Conservation (phyloP, 2,888 invertebrate genomes). For the Lottia gigantea region DNA sequence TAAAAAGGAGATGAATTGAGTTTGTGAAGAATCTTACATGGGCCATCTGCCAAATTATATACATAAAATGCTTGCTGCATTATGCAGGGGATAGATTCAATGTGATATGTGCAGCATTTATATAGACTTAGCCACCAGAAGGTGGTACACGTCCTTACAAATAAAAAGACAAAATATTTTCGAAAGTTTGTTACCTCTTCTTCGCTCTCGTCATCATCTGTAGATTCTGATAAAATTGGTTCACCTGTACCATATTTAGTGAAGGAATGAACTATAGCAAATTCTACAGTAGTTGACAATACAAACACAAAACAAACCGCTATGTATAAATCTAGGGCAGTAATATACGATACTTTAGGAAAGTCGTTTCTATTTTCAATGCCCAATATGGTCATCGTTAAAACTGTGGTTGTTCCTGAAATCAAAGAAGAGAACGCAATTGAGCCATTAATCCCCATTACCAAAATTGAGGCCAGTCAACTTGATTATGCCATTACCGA, state of each 20-base stretch:
- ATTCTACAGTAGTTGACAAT: conserved; percentile 62
- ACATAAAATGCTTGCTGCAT: too few relatives aligned
- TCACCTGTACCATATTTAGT: conserved; percentile 65
- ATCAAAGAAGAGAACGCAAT: not conserved
- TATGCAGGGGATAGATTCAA: too few relatives aligned
- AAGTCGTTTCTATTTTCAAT: conserved; percentile 63
- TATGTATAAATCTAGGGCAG: conserved; percentile 66
- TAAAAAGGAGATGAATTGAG: too few relatives aligned
- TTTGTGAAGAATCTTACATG: too few relatives aligned
- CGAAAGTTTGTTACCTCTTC: conserved; percentile 21
- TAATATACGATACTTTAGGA: conserved; percentile 65
- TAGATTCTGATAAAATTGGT: conserved; percentile 31
- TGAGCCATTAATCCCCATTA: too few relatives aligned
- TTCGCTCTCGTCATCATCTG: conserved; percentile 33
- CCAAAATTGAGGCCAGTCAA: too few relatives aligned
- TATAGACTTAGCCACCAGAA: too few relatives aligned
- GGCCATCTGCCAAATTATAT: too few relatives aligned
- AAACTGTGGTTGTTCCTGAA: conserved; percentile 87
- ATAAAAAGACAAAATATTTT: too few relatives aligned
- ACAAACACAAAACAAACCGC: conserved; percentile 63
- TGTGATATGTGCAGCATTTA: too few relatives aligned
- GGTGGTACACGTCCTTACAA: too few relatives aligned
- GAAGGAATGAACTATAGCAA: conserved; percentile 65
- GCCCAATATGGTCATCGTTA: conserved; percentile 83
- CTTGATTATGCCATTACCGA: too few relatives aligned